Evolutionary conservation across 2,888 invertebrate species (phyloP).

Genomic region (Tachina fera): DNA sequence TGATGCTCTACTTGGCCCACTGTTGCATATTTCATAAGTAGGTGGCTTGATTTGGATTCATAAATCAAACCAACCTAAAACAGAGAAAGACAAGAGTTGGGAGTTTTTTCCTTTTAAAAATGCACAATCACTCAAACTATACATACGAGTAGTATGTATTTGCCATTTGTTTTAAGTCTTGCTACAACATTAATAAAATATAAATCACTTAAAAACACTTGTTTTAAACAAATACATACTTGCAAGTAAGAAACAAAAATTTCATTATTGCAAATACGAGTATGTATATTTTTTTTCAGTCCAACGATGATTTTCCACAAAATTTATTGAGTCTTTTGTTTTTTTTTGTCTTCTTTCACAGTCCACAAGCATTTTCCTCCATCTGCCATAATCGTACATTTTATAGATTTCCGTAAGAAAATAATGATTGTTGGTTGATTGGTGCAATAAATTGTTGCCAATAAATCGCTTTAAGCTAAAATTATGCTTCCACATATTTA

Average conservation of each 20-base stretch:
- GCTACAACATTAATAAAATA: constrained; percentile 1
- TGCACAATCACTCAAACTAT: background rate
- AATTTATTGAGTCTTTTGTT: background rate
- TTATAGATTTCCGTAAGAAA: constrained; percentile 47
- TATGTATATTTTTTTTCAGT: background rate
- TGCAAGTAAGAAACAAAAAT: background rate
- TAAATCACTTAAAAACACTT: constrained; percentile 36
- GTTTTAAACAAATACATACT: constrained; percentile 19
- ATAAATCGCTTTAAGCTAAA: constrained; percentile 4
- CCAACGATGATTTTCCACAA: background rate
- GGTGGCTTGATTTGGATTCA: constrained; percentile 52
- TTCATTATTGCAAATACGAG: constrained; percentile 9
- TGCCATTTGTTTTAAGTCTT: background rate
- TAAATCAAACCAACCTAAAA: constrained; percentile 30
- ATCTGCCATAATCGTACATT: constrained; percentile 34
- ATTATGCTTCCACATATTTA: background rate
- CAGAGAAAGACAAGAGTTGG: constrained; percentile 16
- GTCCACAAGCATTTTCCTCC: constrained; percentile 36
- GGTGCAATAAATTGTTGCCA: constrained; percentile 3
- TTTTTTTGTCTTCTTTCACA: background rate
- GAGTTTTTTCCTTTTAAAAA: background rate
- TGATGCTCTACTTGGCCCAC: background rate
- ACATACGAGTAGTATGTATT: background rate
- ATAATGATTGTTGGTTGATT: constrained; percentile 3
- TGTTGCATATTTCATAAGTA: constrained; percentile 36